A percentile compares a stretch with the other conserved stretches of the same genome.
Conservation (phyloP, 2,888 invertebrate species). For the Agonopterix alstromeriana region DNA sequence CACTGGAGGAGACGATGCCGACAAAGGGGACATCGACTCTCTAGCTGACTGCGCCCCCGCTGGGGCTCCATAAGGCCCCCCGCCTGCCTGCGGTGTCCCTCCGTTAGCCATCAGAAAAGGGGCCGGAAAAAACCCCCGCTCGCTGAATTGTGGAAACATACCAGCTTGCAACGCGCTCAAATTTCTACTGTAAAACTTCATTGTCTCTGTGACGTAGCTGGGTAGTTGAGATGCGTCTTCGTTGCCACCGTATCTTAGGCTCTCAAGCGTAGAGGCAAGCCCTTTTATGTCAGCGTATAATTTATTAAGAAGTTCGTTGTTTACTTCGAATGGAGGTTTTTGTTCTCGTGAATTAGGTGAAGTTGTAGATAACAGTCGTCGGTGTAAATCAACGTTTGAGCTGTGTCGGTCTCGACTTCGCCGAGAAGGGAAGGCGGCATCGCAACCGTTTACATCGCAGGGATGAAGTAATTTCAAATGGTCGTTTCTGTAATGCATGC, state of each 20-base stretch:
- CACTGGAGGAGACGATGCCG: conserved; percentile 68
- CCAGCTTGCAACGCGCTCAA: conserved; percentile 62
- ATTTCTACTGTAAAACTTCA: conserved; percentile 70
- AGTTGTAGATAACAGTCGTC: conserved; percentile 65
- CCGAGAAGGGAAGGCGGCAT: conserved; percentile 93
- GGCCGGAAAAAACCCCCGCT: conserved; percentile 60
- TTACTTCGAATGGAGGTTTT: conserved; percentile 79
- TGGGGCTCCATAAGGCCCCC: conserved; percentile 55
- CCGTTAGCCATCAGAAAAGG: conserved; percentile 65
- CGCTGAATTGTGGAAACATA: conserved; percentile 58
- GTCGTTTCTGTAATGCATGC: conserved; percentile 93
- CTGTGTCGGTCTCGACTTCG: conserved; percentile 78
- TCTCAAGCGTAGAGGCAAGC: conserved; percentile 78
- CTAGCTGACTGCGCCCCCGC: conserved; percentile 58
- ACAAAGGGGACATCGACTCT: conserved; percentile 66
- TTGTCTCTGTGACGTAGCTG: conserved; percentile 66
- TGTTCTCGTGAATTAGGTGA: conserved; percentile 71
- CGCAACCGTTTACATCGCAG: conserved; percentile 93
- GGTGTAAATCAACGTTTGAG: conserved; percentile 74
- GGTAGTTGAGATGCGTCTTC: conserved; percentile 63
- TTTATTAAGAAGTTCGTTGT: conserved; percentile 88
- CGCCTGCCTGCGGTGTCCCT: conserved; percentile 45
- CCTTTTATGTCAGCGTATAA: conserved; percentile 86
- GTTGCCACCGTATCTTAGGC: conserved; percentile 74
- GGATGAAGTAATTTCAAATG: conserved; percentile 93